A percentile compares a stretch with the other conserved stretches of the same genome.
Conservation (phyloP, 1,140 invertebrate species). For the Platyscapa corneri region DNA sequence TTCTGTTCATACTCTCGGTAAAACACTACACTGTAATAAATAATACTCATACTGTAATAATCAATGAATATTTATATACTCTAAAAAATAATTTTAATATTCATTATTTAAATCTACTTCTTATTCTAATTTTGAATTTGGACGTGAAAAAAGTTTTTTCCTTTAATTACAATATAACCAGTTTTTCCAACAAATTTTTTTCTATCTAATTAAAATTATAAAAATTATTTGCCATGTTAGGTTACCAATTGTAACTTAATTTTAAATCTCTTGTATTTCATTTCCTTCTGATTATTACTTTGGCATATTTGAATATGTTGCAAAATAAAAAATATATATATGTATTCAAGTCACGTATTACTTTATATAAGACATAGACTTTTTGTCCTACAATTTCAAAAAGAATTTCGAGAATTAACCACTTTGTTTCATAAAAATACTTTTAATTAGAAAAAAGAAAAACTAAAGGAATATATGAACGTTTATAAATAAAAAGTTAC, state of each 20-base stretch:
- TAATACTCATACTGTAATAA: too few species aligned
- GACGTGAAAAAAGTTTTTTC: too few species aligned
- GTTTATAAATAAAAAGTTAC: background rate
- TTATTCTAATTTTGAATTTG: too few species aligned
- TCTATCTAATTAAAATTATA: too few species aligned
- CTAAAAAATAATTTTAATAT: background rate
- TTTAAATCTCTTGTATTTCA: background rate
- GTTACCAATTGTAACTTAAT: too few species aligned
- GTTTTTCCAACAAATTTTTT: too few species aligned
- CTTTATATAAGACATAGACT: slow-evolving; percentile 2
- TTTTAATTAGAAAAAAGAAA: background rate
- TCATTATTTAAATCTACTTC: too few species aligned
- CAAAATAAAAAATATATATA: background rate
- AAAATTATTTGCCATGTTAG: too few species aligned
- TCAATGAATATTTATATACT: background rate
- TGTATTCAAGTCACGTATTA: slow-evolving; percentile 37
- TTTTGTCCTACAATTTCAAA: background rate
- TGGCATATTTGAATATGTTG: background rate
- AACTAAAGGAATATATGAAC: background rate
- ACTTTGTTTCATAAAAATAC: background rate
- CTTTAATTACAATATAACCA: too few species aligned
- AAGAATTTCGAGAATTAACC: background rate
- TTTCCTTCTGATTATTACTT: background rate
- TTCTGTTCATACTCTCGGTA: too few species aligned
- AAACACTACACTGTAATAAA: too few species aligned